Evolutionary conservation across 1,140 invertebrate species (phyloP), one percentile per base, ranked within the genome.

Genomic region (Drosophila teissieri): DNA sequence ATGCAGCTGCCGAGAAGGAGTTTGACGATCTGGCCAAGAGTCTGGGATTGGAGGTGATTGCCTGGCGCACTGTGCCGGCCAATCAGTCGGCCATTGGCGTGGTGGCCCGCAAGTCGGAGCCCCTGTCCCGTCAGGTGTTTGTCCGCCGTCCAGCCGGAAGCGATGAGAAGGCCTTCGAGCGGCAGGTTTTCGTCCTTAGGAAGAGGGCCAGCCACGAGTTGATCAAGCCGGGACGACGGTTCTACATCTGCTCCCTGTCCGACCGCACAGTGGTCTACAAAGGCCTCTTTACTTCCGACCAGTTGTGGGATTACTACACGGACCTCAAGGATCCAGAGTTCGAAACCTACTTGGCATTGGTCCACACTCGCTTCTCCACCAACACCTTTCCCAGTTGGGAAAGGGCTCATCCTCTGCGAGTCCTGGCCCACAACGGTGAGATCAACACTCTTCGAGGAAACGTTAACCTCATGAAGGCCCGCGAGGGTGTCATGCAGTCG

Each of bases 301-400:
- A 99, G 93, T 92, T 99, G 89, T 99, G 98, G 97, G 93, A 93
- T 22, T 95, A 95, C 90, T 95, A 95, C 90, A 94, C 94, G 55
- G 95, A 95, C 88, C 91, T 95, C 22, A 89, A 82, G 73, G 93
- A 98, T 93, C 96, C 97, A 2, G 95, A 96, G 42, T 99, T 97
- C 92, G 96, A 98, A 78, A 98, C 98, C 0, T 99, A 99, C 92
- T 90, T 99, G 84, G 97, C 98, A 22, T 93, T 99, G 85, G 98
- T 99, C 1, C 99, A 99, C 92, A 99, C 98, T 17, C 94, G 95
- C 69, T 99, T 99, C 93, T 99, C 98, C 2, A 99, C 99, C 48
- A 99, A 99, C 93, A 99, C 99, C 17, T 99, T 99, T 90, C 99
- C 99, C 6, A 98, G 97, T 91, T 99, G 99, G 99, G 98, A 99